phyloP scores from a whole-genome alignment of 1,140 invertebrate species.

The Drosophila baimaii region DNA sequence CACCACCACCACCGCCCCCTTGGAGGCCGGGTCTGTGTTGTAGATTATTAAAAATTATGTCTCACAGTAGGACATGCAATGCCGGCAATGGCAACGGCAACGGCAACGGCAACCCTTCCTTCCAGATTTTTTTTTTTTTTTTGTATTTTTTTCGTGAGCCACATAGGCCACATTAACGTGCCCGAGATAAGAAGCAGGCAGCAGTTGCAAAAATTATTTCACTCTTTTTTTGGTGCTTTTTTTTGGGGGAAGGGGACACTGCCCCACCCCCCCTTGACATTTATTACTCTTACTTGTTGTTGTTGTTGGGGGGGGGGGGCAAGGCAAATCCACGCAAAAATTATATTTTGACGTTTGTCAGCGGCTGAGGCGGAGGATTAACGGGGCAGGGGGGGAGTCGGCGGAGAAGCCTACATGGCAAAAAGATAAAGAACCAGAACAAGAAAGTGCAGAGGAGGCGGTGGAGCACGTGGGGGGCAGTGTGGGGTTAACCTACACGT shows the following conservation, averaged over 20 bases:
- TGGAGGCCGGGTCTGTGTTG: constrained; percentile 61
- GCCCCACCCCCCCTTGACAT: constrained; percentile 36
- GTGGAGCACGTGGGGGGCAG: background rate
- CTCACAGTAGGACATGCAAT: constrained; percentile 80
- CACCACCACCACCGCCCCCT: constrained; percentile 1
- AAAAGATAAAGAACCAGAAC: constrained; percentile 32
- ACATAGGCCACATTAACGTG: constrained; percentile 82
- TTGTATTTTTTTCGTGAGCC: constrained; percentile 32
- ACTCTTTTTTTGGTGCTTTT: constrained; percentile 33
- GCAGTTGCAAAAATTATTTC: constrained; percentile 73
- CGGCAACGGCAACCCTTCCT: constrained; percentile 37
- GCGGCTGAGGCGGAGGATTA: constrained; percentile 31
- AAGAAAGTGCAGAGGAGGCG: constrained; percentile 6
- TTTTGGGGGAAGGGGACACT: constrained; percentile 6
- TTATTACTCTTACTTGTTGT: constrained; percentile 43
- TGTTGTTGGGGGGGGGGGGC: constrained; percentile 15
- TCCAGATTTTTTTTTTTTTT: constrained; percentile 11
- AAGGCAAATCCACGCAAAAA: constrained; percentile 79
- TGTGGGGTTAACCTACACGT: constrained; percentile 17
- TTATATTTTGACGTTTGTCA: constrained; percentile 80
- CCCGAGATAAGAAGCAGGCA: constrained; percentile 74
- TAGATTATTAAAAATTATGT: constrained; percentile 83
- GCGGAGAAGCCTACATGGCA: constrained; percentile 40
- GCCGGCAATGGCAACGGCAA: constrained; percentile 11
- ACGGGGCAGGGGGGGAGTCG: constrained; percentile 3